phyloP scores from a whole-genome alignment of 1,140 invertebrate species.

The Papilio polyxenes region DNA sequence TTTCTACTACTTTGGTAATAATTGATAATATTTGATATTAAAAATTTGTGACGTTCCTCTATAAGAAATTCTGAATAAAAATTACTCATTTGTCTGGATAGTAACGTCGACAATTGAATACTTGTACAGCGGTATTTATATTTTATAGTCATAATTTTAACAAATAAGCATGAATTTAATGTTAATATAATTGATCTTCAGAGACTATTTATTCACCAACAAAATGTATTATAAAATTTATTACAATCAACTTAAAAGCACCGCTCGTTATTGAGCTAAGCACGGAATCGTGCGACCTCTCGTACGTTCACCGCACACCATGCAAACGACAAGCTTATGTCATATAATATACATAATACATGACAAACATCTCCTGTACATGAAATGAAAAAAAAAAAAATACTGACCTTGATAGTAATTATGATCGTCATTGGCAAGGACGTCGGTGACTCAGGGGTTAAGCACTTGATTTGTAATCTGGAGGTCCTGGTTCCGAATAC shows the following conservation, averaged over 20 bases:
- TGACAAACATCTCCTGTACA: too few relatives aligned
- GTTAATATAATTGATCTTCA: neutral
- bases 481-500: too few relatives aligned
- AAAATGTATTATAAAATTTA: neutral
- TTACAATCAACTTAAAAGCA: constrained; percentile 12
- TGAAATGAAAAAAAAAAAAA: too few relatives aligned
- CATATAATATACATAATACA: neutral
- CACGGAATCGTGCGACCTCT: constrained; percentile 23
- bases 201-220: neutral
- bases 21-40: neutral
- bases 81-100: too few relatives aligned
- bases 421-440: too few relatives aligned
- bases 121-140: neutral
- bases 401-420: too few relatives aligned
- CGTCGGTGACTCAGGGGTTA: too few relatives aligned
- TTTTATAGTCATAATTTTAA: neutral
- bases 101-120: too few relatives aligned
- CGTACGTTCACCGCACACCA: neutral
- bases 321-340: neutral
- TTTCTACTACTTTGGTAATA: neutral
- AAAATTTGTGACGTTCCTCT: neutral
- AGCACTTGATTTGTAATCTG: too few relatives aligned
- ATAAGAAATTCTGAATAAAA: too few relatives aligned
- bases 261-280: constrained; percentile 9
- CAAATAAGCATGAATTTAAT: constrained; percentile 1